Percentiles rank a stretch among this genome's conserved stretches.
Evolutionary conservation across 2,888 invertebrate genomes (phyloP).

Genomic region (Netelia fuscicornis): DNA sequence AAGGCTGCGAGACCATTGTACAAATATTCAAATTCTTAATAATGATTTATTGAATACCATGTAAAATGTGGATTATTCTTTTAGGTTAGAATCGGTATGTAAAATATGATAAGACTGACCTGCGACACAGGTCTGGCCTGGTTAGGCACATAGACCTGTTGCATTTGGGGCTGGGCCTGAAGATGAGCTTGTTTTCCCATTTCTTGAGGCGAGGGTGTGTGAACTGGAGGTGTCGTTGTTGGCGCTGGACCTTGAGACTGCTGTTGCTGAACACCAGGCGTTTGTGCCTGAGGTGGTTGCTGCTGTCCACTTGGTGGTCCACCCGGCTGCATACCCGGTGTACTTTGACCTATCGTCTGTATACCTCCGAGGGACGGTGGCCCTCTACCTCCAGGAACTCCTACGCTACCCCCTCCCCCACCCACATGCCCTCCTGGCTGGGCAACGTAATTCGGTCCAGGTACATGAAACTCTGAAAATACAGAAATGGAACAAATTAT

Average conservation of each 20-base stretch:
- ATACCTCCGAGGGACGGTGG: conserved; percentile 80
- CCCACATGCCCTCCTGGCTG: conserved; percentile 84
- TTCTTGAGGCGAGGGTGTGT: conserved; percentile 80
- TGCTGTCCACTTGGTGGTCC: conserved; percentile 77
- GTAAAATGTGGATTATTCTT: too few relatives aligned
- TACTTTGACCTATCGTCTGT: conserved; percentile 80
- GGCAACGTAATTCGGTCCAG: conserved; percentile 83
- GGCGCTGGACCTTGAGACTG: conserved; percentile 80
- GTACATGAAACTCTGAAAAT: conserved; percentile 82
- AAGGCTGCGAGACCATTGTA: conserved; percentile 70
- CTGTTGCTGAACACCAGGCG: conserved; percentile 80
- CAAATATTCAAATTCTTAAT: not conserved
- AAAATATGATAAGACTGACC: conserved; percentile 70
- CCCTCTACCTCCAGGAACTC: conserved; percentile 81
- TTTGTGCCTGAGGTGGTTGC: conserved; percentile 72
- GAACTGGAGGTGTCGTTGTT: conserved; percentile 80
- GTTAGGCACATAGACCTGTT: conserved; percentile 78
- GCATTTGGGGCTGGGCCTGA: conserved; percentile 78
- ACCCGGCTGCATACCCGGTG: conserved; percentile 80
- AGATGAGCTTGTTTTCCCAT: conserved; percentile 83
- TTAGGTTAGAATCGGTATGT: too few relatives aligned
- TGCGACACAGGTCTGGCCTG: conserved; percentile 77
- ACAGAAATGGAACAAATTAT: conserved; percentile 70
- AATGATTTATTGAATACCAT: not conserved
- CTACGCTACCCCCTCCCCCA: conserved; percentile 81